Evolutionary conservation across 2,797 vertebrate genomes (phyloP), one percentile per base, ranked within the genome.

Genomic region (Poecile montanus): DNA sequence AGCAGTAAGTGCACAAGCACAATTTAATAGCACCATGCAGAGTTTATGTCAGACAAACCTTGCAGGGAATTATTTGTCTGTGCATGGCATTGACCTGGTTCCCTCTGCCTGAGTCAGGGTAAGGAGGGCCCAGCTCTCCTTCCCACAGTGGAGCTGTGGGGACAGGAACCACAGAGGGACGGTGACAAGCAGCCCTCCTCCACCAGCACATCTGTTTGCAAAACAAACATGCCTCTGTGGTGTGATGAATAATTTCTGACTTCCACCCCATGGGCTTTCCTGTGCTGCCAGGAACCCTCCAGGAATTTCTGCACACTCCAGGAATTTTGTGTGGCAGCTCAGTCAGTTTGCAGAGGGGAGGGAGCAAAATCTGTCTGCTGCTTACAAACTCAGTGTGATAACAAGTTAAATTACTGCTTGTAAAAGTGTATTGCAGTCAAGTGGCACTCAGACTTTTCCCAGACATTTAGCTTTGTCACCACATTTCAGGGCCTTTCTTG

Each of bases 321-420:
- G 36, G 88, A 73, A 72, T 85, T 91, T 44, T 44, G 21, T 51
- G 2, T 3, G 3, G 53, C 79, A 45, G 42, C 72, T 74, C 62
- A 20, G 20, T 48, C 2, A 0, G 11, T 77, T 83, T 71, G 30
- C 36, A 74, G 71, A 74, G 51, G 23, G 44, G 29, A 61, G 25
- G 45, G 61, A 79, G 38, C 12, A 18, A 85, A 72, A 92, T 16
- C 0, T 26, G 8, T 19, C 23, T 9, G 13, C 16, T 79, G 29
- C 89, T 91, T 93, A 83, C 70, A 81, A 92, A 62, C 47, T 85
- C 54, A 34, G 12, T 20, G n/a, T 63, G 92, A 68, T 68, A 92
- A 44, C 27, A 71, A 57, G 25, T 80, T 77, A n/a, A 94, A 83
- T 94, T 88, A 36, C 54, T 78, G 65, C 81, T 91, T 1, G 0